Base-by-base conservation (phyloP, 1,140 invertebrate species). In the Lysiphlebus fabarum region DNA sequence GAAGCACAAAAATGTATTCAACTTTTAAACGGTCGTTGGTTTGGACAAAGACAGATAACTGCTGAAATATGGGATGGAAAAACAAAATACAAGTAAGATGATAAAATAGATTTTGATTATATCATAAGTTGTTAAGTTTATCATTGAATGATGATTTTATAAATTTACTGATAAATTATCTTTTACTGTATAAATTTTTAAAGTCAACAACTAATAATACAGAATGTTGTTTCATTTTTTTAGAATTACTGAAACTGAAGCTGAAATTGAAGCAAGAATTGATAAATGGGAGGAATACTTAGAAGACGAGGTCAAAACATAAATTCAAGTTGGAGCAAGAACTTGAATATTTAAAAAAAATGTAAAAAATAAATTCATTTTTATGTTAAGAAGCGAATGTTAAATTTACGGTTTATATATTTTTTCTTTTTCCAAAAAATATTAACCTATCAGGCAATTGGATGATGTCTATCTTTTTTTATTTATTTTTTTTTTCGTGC, bases 1-100 rank as follows among this genome's bases (percentile, higher is more conserved):
- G 88, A 92, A 69, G 95, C 96, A 2, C 95, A 99, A 80, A 82
- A 86, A 41, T 96, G 95, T 56, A 86, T 99, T 10, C 81, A 86
- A 64, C 82, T 94, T 45, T 84, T 99, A 66, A 92, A 99, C 79
- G 90, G 91, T 0, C 83, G 95, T n/a, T 95, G 90, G 84, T 98
- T 98, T 81, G 90, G 87, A 4, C 88, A 95, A 69, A 82, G 91
- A 36, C 84, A 89, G 76, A 83, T 99, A 17, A 85, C 82, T 5
- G 96, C 95, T 4, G 87, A 90, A 71, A 87, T 90, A 59, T 99
- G 95, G 93, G 96, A 99, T 82, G 97, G 97, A 6, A 90, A 89
- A 74, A 95, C 93, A 0, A 98, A 96, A 76, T 98, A 91, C 78
- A 93, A 87, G 84, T 87, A 64, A 75, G 83, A 72, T 26, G 17